A percentile compares a stretch with the other conserved stretches of the same genome.
These are phyloP conservation scores for Cosmopolites sordidus DNA, from an alignment of 2,888 invertebrate genomes.

Conservation along the genomic window DNA sequence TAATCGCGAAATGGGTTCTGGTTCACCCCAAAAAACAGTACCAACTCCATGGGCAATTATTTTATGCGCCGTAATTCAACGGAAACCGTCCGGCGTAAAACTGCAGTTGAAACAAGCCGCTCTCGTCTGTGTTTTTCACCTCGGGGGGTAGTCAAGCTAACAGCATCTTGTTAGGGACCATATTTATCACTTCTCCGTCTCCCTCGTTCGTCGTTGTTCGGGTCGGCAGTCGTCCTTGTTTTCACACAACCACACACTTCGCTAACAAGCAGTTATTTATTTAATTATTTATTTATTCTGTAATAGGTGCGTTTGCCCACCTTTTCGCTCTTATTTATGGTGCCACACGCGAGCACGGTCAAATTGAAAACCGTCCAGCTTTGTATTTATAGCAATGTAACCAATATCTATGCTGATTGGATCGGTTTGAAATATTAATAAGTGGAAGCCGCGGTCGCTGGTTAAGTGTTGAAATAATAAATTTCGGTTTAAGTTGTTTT, in stretches of 20 bases:
- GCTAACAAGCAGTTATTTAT: conserved; percentile 52
- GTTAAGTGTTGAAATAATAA: conserved; percentile 2
- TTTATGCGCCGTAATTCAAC: conserved; percentile 36
- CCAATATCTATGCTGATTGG: conserved; percentile 48
- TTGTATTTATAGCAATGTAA: conserved; percentile 45
- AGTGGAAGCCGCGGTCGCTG: neutral
- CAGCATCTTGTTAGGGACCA: conserved; percentile 50
- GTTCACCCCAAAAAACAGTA: too few relatives aligned
- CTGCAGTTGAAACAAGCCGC: conserved; percentile 26
- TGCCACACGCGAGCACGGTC: conserved; percentile 49
- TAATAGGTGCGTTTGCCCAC: conserved; percentile 51
- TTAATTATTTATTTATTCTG: conserved; percentile 53
- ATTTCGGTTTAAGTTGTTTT: neutral
- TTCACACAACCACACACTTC: conserved; percentile 35
- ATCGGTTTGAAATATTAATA: neutral
- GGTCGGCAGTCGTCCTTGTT: conserved; percentile 11
- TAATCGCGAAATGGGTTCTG: too few relatives aligned
- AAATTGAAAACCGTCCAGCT: conserved; percentile 44
- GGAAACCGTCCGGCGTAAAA: conserved; percentile 24
- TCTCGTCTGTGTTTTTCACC: conserved; percentile 43
- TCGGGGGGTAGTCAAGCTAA: conserved; percentile 48
- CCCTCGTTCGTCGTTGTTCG: conserved; percentile 22
- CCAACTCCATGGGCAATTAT: conserved; percentile 29
- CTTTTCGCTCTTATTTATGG: conserved; percentile 49
- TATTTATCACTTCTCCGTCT: conserved; percentile 46